These are phyloP conservation scores for Pristionchus entomophagus DNA, from an alignment of 2,888 invertebrate genomes.

Conservation along the genomic window DNA sequence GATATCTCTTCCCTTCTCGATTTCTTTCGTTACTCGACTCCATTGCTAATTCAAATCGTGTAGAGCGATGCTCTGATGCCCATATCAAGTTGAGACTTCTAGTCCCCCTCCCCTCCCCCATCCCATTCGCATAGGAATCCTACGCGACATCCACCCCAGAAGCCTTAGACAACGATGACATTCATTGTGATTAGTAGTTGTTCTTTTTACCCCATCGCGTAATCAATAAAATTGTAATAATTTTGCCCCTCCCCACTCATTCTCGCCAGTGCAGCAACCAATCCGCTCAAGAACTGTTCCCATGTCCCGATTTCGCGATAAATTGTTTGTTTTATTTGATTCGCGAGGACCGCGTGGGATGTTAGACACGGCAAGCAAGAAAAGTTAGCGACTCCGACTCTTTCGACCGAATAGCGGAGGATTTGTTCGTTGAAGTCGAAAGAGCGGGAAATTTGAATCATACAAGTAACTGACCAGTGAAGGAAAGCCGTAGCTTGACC, in stretches of 20 bases:
- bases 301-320: not conserved
- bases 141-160: not conserved
- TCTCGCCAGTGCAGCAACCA: conserved; percentile 31
- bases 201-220: not conserved
- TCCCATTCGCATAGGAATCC: not conserved
- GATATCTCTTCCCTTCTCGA: conserved; percentile 6
- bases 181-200: conserved; percentile 37
- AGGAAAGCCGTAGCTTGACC: conserved; percentile 64
- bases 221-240: not conserved
- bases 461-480: conserved; percentile 59
- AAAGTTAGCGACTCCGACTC: not conserved
- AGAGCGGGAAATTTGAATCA: too few species aligned
- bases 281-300: not conserved
- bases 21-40: conserved; percentile 43
- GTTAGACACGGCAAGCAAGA: not conserved
- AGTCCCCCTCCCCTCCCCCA: not conserved
- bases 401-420: too few species aligned
- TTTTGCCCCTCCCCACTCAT: not conserved
- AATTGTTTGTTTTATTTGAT: conserved; percentile 33
- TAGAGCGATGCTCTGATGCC: not conserved
- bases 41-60: not conserved
- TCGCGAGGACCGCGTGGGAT: not conserved
- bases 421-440: too few species aligned
- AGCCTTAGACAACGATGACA: conserved; percentile 28
- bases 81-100: conserved; percentile 3